phyloP scores from a whole-genome alignment of 2,888 invertebrate species.

The Hylaea fasciaria region DNA sequence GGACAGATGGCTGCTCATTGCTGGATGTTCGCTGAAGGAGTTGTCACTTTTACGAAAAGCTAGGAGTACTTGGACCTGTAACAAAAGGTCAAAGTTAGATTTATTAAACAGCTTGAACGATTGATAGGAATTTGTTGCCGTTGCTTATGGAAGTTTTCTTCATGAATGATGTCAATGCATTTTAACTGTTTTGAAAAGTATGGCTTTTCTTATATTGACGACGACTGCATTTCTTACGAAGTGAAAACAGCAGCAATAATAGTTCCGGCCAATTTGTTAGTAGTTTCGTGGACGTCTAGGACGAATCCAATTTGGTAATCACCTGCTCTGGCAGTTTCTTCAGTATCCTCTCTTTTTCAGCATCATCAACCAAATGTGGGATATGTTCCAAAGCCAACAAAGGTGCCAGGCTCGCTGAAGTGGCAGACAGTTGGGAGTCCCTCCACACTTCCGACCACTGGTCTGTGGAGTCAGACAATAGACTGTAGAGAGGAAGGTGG shows the following conservation, averaged over 20 bases:
- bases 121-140: too few species aligned
- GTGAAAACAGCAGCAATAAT: too few species aligned
- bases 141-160: too few species aligned
- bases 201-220: too few species aligned
- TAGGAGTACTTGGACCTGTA: constrained; percentile 86
- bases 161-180: too few species aligned
- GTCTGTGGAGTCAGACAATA: constrained; percentile 68
- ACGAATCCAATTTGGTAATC: neutral
- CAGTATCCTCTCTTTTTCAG: constrained; percentile 78
- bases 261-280: too few species aligned
- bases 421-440: constrained; percentile 79
- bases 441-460: constrained; percentile 78
- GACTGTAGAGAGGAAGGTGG: constrained; percentile 81
- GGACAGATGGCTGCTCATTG: constrained; percentile 85
- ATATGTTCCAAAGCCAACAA: constrained; percentile 84
- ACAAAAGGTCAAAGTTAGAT: constrained; percentile 27
- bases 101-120: too few species aligned
- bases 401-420: constrained; percentile 85
- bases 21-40: constrained; percentile 88
- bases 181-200: too few species aligned
- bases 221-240: too few species aligned
- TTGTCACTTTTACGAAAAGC: constrained; percentile 87
- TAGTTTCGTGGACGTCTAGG: too few species aligned
- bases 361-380: constrained; percentile 80
- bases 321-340: constrained; percentile 85